These are phyloP conservation scores for Chelonia mydas DNA, from an alignment of 2,797 vertebrate genomes.

Conservation along the genomic window DNA sequence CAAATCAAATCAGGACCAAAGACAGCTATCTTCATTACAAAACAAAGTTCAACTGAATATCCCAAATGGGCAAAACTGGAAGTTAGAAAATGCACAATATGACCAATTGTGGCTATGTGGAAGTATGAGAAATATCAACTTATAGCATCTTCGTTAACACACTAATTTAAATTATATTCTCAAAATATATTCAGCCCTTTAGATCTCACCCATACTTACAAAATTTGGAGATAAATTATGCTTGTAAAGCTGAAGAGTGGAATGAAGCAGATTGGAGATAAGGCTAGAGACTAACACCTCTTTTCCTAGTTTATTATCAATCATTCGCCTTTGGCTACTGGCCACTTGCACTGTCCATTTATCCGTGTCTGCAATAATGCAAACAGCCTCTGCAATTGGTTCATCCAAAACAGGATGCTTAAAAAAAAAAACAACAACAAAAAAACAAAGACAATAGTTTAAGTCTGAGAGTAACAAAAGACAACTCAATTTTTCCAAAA, in stretches of 20 bases:
- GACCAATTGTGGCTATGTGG: accelerated
- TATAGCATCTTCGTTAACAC: not conserved
- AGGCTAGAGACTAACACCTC: constrained; percentile 97
- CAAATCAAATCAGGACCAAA: not conserved
- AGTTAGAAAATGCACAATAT: not conserved
- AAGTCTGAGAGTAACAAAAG: constrained; percentile 2
- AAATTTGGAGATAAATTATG: constrained; percentile 98
- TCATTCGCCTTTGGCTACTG: constrained; percentile 94
- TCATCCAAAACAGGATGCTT: constrained; percentile 98
- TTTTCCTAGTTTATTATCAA: constrained; percentile 94
- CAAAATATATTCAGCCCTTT: accelerated
- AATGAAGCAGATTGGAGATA: constrained; percentile 94
- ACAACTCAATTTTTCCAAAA: not conserved
- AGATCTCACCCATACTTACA: constrained; percentile 81
- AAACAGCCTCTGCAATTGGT: constrained; percentile 97
- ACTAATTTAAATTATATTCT: not conserved
- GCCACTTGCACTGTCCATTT: constrained; percentile 98
- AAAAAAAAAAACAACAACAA: constrained; percentile 19
- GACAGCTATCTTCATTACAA: not conserved
- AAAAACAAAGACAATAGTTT: not conserved
- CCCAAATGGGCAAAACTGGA: not conserved
- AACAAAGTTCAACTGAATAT: accelerated
- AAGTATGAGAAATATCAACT: not conserved
- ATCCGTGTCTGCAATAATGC: constrained; percentile 98
- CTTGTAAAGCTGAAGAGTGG: constrained; percentile 97